These are phyloP conservation scores for Lucilia sericata DNA, from an alignment of 1,140 invertebrate species.

Conservation along the genomic window DNA sequence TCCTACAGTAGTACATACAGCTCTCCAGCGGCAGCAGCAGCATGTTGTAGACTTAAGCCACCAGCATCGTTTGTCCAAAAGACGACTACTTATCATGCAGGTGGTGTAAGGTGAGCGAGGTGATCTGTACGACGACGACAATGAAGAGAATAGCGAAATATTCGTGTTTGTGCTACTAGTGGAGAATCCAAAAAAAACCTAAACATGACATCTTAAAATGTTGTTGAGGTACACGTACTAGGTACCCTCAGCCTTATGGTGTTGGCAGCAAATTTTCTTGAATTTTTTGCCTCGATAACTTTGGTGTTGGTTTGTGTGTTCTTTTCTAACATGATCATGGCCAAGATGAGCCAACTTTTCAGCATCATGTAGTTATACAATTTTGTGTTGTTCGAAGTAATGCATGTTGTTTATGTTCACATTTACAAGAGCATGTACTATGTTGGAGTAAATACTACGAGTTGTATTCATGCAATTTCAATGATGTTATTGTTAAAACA, in stretches of 20 bases:
- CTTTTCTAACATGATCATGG: conserved; percentile 17
- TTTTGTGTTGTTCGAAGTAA: conserved; percentile 5
- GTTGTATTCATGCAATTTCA: conserved; percentile 11
- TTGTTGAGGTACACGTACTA: conserved; percentile 12
- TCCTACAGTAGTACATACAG: neutral
- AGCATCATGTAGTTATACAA: neutral
- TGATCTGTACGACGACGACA: neutral
- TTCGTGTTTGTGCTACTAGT: conserved; percentile 34
- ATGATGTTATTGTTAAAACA: conserved; percentile 8
- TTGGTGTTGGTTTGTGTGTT: neutral
- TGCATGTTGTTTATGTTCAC: conserved; percentile 35
- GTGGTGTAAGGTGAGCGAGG: conserved; percentile 39
- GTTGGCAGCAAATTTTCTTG: neutral
- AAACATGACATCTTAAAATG: conserved; percentile 38
- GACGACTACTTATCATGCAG: conserved; percentile 25
- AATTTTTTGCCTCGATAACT: neutral
- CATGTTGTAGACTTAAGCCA: conserved; percentile 9
- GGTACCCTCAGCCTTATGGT: conserved; percentile 2
- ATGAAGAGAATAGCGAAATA: conserved; percentile 4
- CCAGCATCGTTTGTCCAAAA: conserved; percentile 33
- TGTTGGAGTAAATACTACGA: neutral
- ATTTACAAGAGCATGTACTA: conserved; percentile 34
- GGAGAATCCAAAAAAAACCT: neutral
- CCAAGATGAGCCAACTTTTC: neutral
- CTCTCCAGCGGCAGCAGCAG: neutral